A percentile compares a stretch with the other conserved stretches of the same genome.
Conservation (phyloP, 2,113 vertebrate species). For the Numida meleagris region DNA sequence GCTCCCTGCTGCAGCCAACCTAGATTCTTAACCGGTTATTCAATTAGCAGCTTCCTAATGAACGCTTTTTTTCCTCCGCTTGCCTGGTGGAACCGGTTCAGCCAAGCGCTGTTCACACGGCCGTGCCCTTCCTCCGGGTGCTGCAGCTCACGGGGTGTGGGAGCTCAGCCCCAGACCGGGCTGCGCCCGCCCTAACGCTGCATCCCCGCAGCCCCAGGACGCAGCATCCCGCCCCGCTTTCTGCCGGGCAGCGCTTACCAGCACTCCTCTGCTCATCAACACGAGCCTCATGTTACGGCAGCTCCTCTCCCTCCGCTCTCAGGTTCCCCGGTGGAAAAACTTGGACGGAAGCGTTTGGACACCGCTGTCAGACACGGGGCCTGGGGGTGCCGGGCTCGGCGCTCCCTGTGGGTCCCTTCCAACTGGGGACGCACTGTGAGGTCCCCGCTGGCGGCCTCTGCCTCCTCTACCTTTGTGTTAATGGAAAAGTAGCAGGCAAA, state of each 20-base stretch:
- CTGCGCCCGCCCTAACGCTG: accelerated
- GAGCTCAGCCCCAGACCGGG: not conserved
- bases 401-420: not conserved
- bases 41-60: constrained; percentile 3
- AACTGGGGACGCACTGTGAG: not conserved
- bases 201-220: too few species aligned
- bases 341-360: not conserved
- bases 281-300: not conserved
- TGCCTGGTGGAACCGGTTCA: not conserved
- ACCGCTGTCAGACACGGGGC: not conserved
- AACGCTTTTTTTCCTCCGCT: not conserved
- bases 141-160: too few species aligned
- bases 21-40: not conserved
- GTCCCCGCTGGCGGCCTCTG: accelerated
- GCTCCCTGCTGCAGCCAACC: not conserved
- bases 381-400: not conserved
- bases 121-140: not conserved
- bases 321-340: not conserved
- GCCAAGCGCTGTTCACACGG: not conserved
- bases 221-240: accelerated
- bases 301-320: not conserved
- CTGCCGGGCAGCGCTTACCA: accelerated
- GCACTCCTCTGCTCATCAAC: not conserved
- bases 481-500: not conserved
- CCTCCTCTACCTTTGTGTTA: accelerated